Percentiles rank a stretch among this genome's conserved stretches.
phyloP scores from a whole-genome alignment of 2,888 invertebrate species.

The Pseudococcus longispinus region DNA sequence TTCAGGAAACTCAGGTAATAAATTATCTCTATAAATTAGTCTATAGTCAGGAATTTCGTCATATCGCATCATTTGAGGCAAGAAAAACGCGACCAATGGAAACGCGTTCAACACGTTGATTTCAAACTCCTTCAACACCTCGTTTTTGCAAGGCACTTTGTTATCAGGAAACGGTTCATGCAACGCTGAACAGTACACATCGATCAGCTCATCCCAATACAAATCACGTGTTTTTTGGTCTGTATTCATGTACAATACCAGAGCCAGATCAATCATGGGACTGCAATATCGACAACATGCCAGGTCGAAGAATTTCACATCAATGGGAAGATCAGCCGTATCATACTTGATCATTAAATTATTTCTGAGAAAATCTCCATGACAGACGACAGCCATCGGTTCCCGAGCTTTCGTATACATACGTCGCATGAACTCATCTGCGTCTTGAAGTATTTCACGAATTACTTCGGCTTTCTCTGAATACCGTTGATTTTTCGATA shows the following conservation, averaged over 20 bases:
- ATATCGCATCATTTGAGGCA: not conserved
- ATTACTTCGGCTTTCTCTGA: not conserved
- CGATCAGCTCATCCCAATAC: conserved; percentile 69
- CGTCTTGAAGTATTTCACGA: not conserved
- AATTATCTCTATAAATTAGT: too few species aligned
- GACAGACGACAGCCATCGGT: conserved; percentile 59
- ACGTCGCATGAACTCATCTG: not conserved
- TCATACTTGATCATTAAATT: conserved; percentile 60
- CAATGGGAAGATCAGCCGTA: conserved; percentile 52
- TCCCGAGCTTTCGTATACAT: conserved; percentile 51
- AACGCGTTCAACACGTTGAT: not conserved
- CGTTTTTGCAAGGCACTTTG: not conserved
- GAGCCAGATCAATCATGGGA: conserved; percentile 69
- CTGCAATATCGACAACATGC: conserved; percentile 64
- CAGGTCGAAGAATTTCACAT: conserved; percentile 59
- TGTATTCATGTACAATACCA: conserved; percentile 72
- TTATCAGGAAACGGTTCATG: conserved; percentile 60
- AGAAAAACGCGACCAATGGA: not conserved
- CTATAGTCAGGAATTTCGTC: not conserved
- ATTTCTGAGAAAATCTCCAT: conserved; percentile 60
- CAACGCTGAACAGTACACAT: conserved; percentile 70
- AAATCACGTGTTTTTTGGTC: conserved; percentile 67
- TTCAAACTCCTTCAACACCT: conserved; percentile 7
- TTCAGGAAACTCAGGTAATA: not conserved
- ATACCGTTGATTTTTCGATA: not conserved